Evolutionary conservation across 2,113 vertebrate species (phyloP).

Genomic region (Carlito syrichta): DNA sequence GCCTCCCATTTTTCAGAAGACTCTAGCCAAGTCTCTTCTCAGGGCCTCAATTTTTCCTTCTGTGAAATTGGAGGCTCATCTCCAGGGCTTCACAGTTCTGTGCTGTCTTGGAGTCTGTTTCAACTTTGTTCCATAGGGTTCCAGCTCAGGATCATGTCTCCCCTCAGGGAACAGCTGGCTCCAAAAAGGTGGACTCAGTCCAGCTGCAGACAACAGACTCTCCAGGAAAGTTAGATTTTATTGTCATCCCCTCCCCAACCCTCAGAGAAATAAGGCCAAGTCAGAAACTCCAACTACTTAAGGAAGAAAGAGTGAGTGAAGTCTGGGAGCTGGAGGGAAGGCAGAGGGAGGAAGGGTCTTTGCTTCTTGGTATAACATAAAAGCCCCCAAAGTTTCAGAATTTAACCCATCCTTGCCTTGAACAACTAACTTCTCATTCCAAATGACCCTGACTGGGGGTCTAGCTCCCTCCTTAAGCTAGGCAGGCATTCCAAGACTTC

Average conservation of each 20-base stretch:
- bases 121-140: rapidly evolving
- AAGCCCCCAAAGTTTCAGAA: background rate
- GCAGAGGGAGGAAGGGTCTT: background rate
- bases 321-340: rapidly evolving
- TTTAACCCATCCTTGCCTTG: background rate
- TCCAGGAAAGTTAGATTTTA: background rate
- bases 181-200: background rate
- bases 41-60: background rate
- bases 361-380: background rate
- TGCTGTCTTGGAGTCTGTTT: rapidly evolving
- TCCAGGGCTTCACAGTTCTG: background rate
- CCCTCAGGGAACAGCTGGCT: background rate
- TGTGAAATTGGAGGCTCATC: background rate
- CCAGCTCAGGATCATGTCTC: background rate
- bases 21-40: background rate
- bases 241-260: background rate
- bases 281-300: background rate
- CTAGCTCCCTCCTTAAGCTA: background rate
- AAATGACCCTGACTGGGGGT: background rate
- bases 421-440: background rate
- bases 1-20: background rate
- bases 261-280: background rate
- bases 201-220: background rate
- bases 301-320: background rate
- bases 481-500: background rate